Conservation (phyloP, 2,113 vertebrate species). For the Murina feae region DNA sequence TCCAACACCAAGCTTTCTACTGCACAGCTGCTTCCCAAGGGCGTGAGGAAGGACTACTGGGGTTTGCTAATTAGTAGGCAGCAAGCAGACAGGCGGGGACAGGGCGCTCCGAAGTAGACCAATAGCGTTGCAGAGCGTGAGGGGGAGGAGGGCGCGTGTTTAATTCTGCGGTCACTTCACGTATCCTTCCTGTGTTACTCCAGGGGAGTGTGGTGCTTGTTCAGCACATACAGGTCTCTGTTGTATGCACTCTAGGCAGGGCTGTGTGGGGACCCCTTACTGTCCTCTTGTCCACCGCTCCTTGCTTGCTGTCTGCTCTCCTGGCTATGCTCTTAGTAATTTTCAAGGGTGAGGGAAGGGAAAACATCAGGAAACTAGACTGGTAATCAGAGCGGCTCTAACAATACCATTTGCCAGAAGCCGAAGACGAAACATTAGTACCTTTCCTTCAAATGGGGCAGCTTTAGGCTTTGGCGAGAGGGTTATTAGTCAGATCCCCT, state of each 20-base stretch:
- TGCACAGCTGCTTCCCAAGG: background rate
- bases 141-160: background rate
- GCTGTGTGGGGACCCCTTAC: background rate
- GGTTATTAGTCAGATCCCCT: background rate
- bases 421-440: background rate
- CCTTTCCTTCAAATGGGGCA: background rate
- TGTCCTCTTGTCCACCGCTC: background rate
- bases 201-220: background rate
- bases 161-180: background rate
- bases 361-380: background rate
- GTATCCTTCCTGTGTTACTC: background rate
- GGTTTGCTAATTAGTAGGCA: background rate
- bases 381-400: background rate
- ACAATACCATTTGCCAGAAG: background rate
- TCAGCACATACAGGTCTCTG: background rate
- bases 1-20: background rate
- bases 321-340: background rate
- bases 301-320: background rate
- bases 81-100: background rate
- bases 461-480: background rate
- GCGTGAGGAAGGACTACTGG: background rate
- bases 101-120: background rate
- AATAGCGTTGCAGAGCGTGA: background rate
- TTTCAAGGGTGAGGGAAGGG: background rate
- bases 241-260: background rate